Evolutionary conservation across 2,113 vertebrate genomes (phyloP).

Genomic region (Ciconia stormi): DNA sequence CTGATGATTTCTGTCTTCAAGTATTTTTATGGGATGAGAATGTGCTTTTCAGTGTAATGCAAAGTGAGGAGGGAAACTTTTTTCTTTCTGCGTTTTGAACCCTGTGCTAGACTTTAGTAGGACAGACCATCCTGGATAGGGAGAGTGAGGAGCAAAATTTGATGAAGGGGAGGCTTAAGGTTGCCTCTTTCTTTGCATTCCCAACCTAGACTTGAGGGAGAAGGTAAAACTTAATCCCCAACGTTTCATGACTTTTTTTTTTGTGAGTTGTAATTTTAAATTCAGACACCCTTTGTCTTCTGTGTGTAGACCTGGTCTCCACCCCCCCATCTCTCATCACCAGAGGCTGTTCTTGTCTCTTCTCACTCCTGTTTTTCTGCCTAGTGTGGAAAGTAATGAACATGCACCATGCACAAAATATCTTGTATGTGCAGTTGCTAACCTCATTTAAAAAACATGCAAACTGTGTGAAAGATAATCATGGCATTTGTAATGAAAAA

Average conservation of each 20-base stretch:
- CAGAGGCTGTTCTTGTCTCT: neutral
- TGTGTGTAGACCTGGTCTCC: neutral
- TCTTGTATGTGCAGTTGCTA: neutral
- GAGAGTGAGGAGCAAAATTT: neutral
- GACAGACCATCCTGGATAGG: neutral
- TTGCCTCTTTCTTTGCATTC: neutral
- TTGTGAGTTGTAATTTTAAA: neutral
- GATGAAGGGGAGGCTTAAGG: neutral
- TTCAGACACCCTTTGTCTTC: neutral
- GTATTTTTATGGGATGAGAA: neutral
- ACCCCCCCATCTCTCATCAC: neutral
- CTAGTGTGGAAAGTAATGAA: neutral
- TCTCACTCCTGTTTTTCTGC: neutral
- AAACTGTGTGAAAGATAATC: neutral
- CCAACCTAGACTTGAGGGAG: neutral
- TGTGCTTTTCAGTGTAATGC: neutral
- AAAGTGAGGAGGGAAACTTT: neutral
- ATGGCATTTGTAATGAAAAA: neutral
- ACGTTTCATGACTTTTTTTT: neutral
- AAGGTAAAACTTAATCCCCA: neutral
- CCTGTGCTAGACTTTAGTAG: neutral
- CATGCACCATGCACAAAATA: neutral
- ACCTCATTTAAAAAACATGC: neutral
- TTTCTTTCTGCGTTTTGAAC: neutral
- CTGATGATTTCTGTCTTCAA: neutral